Percentiles rank a stretch among this genome's conserved stretches.
Evolutionary conservation across 2,888 invertebrate species (phyloP).

Genomic region (Philonicus albiceps): DNA sequence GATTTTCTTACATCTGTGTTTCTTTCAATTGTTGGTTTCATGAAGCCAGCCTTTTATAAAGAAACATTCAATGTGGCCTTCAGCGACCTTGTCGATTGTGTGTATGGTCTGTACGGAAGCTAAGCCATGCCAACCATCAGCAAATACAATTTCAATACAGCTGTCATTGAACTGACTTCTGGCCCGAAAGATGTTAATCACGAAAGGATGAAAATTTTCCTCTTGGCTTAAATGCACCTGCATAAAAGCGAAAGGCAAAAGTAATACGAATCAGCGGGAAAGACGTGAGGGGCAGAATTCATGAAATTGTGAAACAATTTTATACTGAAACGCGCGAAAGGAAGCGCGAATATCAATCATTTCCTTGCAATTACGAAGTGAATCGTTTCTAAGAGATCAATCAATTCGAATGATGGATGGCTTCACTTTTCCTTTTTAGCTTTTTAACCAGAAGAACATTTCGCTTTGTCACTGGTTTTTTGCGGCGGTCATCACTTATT

Average conservation of each 20-base stretch:
- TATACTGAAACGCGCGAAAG: neutral
- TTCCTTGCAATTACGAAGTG: neutral
- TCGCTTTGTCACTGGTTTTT: neutral
- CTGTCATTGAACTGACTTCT: neutral
- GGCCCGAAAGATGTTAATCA: neutral
- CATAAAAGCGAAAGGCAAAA: neutral
- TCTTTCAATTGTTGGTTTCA: neutral
- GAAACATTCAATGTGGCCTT: neutral
- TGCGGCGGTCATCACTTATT: neutral
- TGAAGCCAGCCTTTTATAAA: neutral
- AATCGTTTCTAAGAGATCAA: neutral
- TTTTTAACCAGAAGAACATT: neutral
- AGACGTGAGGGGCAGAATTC: neutral
- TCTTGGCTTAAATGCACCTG: neutral
- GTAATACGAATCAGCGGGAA: neutral
- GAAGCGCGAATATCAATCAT: constrained; percentile 6
- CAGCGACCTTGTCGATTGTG: neutral
- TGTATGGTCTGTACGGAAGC: neutral
- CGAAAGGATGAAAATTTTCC: neutral
- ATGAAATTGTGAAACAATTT: neutral
- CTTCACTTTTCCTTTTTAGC: constrained; percentile 5
- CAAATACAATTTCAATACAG: neutral
- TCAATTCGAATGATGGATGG: constrained; percentile 18
- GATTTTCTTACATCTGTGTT: neutral
- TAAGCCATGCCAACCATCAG: neutral